phyloP scores from a whole-genome alignment of 2,113 vertebrate species.

The Semicossyphus pulcher region DNA sequence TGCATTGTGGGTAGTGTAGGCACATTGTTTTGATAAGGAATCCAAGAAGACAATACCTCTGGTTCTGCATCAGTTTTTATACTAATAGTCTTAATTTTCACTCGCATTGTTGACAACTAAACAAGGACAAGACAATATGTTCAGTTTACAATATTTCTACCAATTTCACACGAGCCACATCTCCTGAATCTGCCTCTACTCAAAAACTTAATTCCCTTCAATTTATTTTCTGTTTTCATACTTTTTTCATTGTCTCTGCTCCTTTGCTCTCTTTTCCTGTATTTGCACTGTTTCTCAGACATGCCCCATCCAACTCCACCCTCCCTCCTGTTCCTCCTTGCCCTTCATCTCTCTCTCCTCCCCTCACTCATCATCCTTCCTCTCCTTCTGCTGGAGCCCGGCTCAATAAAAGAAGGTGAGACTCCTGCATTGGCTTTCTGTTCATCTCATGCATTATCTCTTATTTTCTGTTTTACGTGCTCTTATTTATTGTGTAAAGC shows the following conservation, averaged over 20 bases:
- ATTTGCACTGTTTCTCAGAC: conserved; percentile 62
- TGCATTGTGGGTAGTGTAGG: too few relatives aligned
- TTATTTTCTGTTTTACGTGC: conserved; percentile 7
- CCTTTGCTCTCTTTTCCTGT: conserved; percentile 34
- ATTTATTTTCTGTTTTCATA: conserved; percentile 13
- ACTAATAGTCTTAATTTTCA: not conserved
- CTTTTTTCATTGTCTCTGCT: conserved; percentile 12
- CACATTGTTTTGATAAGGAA: too few relatives aligned
- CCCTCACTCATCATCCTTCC: conserved; percentile 60
- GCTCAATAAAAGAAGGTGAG: conserved; percentile 77
- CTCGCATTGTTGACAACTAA: too few relatives aligned
- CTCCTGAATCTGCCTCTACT: too few relatives aligned
- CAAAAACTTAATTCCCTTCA: too few relatives aligned
- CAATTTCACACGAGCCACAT: too few relatives aligned
- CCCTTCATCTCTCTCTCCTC: conserved; percentile 62
- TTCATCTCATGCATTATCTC: conserved; percentile 3
- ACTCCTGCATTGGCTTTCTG: conserved; percentile 2
- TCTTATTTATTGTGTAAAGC: not conserved
- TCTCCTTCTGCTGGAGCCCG: conserved; percentile 70
- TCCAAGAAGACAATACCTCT: too few relatives aligned
- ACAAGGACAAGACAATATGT: not conserved
- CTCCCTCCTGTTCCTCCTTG: conserved; percentile 70
- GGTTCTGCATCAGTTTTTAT: too few relatives aligned
- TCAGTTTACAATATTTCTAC: not conserved
- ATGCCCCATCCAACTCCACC: conserved; percentile 45